These are phyloP conservation scores for Bos javanicus DNA, from an alignment of 2,113 vertebrate genomes.

Conservation along the genomic window DNA sequence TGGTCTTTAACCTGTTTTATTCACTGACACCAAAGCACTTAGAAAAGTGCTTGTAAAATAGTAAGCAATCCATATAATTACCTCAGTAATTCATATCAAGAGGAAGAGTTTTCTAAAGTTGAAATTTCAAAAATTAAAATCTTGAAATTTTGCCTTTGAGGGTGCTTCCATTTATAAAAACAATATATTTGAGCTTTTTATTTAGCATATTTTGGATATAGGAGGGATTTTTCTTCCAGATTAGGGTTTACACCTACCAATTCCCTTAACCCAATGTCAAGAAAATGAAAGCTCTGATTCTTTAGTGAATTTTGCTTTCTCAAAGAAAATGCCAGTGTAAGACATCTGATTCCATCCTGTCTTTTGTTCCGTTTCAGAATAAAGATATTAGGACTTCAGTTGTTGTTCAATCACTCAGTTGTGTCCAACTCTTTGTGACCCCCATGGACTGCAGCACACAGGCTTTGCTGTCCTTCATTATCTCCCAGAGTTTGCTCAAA, in stretches of 20 bases:
- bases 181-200: not conserved
- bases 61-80: not conserved
- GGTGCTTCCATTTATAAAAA: not conserved
- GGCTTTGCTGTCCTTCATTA: not conserved
- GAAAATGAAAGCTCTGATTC: not conserved
- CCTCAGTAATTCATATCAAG: not conserved
- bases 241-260: not conserved
- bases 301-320: not conserved
- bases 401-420: not conserved
- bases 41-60: not conserved
- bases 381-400: not conserved
- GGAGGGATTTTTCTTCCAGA: not conserved
- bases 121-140: not conserved
- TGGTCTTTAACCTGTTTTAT: not conserved
- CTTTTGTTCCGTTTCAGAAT: not conserved
- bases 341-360: not conserved
- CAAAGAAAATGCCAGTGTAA: not conserved
- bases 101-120: not conserved
- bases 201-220: not conserved
- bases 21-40: not conserved
- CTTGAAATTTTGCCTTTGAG: not conserved
- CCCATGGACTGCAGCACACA: not conserved
- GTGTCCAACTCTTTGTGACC: not conserved
- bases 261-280: not conserved
- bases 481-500: not conserved